A percentile compares a stretch with the other conserved stretches of the same genome.
Conservation (phyloP, 1,140 invertebrate species). For the Zaprionus tsacasi region DNA sequence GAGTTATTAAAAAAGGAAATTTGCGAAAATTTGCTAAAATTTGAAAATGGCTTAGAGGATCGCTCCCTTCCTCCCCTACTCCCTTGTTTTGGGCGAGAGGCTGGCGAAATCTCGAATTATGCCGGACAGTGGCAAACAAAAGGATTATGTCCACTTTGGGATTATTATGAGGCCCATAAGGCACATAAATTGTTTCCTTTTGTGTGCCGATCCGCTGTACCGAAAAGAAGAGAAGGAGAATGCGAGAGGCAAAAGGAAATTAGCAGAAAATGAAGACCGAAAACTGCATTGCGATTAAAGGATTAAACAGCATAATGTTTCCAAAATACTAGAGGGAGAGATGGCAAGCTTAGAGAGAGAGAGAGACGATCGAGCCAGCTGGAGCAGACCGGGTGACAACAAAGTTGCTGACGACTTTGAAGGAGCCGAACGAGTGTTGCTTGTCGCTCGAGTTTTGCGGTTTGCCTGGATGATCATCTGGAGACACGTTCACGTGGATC, state of each 20-base stretch:
- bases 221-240: constrained; percentile 25
- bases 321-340: constrained; percentile 56
- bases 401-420: constrained; percentile 72
- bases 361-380: neutral
- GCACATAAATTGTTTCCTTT: constrained; percentile 57
- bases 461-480: constrained; percentile 16
- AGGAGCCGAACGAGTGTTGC: constrained; percentile 61
- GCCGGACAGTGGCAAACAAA: constrained; percentile 63
- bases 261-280: constrained; percentile 62
- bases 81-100: constrained; percentile 17
- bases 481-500: neutral
- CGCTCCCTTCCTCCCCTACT: neutral
- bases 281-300: constrained; percentile 68
- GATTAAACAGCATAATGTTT: constrained; percentile 80
- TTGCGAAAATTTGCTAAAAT: constrained; percentile 39
- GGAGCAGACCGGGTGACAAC: constrained; percentile 57
- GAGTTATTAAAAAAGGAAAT: constrained; percentile 68
- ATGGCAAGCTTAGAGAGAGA: neutral
- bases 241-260: constrained; percentile 57
- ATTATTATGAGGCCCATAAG: constrained; percentile 66
- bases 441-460: constrained; percentile 50
- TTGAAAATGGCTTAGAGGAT: constrained; percentile 32
- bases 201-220: neutral
- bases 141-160: constrained; percentile 77
- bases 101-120: constrained; percentile 46